Base-by-base conservation (phyloP, 2,888 invertebrate genomes). In the Limnephilus rhombicus region DNA sequence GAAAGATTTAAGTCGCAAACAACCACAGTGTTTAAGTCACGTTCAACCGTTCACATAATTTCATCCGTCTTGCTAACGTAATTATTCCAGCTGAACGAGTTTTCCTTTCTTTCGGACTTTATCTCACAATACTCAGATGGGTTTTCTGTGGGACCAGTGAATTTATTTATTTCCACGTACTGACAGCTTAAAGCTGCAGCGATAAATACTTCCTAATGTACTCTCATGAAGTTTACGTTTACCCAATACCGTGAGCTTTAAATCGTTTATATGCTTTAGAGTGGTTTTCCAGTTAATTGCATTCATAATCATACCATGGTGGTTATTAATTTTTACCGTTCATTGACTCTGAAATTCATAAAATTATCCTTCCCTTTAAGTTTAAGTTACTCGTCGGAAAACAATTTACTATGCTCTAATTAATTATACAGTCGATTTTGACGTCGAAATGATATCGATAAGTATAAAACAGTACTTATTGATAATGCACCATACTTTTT, bases 1-100 rank as follows among this genome's bases (percentile, higher is more conserved):
- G 53, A 68, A 88, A 88, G 88, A 88, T 88, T 88, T 88, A 34
- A 88, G 31, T 88, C 29, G 45, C 88, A 88, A 88, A 88, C 88
- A 81, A 83, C 83, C 87, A 31, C 88, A 80, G 92, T 93, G 93
- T 92, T 85, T 82, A n/a, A 85, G 92, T 92, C 92, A 92, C 92
- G 92, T 93, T 90, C 85, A 29, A 53, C 31, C 83, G 68, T 92
- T 88, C 92, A 93, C 93, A 92, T 93, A 91, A 93, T 93, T 93
- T 93, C 92, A 93, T 92, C 87, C 92, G 80, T 82, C 92, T 91
- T 93, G 80, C 92, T 93, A 93, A 93, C 91, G 92, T 90, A 93
- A 91, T 93, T 93, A 93, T 93, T 93, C 93, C 93, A 86, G 93
- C 68, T 87, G 93, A 93, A 90, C 89, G 92, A 93, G 31, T 92